Conservation (phyloP, 2,797 vertebrate genomes). For the Hyperoplus lanceolatus region DNA sequence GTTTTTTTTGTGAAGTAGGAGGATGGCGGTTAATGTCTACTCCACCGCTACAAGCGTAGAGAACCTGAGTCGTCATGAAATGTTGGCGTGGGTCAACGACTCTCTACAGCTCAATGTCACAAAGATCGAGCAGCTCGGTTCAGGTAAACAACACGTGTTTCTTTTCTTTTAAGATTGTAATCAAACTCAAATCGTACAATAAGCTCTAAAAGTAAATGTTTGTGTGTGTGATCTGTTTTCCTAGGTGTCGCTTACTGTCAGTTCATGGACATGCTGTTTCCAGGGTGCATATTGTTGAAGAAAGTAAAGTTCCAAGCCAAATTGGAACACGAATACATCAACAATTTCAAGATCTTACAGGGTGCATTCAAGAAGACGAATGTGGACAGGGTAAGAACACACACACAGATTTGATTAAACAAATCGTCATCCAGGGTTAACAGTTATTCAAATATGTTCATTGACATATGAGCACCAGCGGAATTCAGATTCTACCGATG, state of each 20-base stretch:
- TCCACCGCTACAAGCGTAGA: slow-evolving; percentile 96
- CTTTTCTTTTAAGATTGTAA: background rate
- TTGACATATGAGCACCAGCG: too few species aligned
- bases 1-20: slow-evolving; percentile 80
- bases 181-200: background rate
- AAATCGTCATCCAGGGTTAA: background rate
- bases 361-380: slow-evolving; percentile 97
- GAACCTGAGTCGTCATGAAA: slow-evolving; percentile 98
- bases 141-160: slow-evolving; percentile 83
- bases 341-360: slow-evolving; percentile 98
- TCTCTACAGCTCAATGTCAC: slow-evolving; percentile 94
- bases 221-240: background rate
- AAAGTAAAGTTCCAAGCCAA: slow-evolving; percentile 97
- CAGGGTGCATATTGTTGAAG: slow-evolving; percentile 93
- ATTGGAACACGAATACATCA: slow-evolving; percentile 95
- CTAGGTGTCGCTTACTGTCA: slow-evolving; percentile 95
- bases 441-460: too few species aligned
- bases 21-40: slow-evolving; percentile 98
- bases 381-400: slow-evolving; percentile 91
- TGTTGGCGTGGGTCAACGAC: slow-evolving; percentile 98
- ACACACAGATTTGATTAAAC: background rate
- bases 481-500: too few species aligned
- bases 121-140: slow-evolving; percentile 96
- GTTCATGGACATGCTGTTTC: slow-evolving; percentile 99
- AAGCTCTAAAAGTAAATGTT: background rate